Evolutionary conservation across 2,888 invertebrate species (phyloP).

Genomic region (Schizotus pectinicornis): DNA sequence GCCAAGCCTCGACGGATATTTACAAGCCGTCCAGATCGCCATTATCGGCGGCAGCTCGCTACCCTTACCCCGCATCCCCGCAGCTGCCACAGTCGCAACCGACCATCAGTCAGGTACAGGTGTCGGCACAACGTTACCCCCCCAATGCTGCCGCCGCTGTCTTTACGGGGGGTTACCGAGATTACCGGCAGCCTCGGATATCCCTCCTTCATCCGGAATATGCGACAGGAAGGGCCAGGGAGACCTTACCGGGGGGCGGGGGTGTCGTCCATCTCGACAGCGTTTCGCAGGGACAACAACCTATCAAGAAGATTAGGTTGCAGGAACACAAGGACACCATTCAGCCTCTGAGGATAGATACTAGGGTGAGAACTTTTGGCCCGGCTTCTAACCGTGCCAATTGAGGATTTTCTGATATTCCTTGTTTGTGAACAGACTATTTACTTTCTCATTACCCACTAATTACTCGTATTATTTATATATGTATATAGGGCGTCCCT

Average conservation of each 20-base stretch:
- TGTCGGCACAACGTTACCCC: conserved; percentile 45
- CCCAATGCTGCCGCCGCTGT: conserved; percentile 61
- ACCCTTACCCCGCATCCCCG: conserved; percentile 60
- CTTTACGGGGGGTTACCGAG: conserved; percentile 62
- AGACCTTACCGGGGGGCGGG: conserved; percentile 35
- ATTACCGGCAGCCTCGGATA: conserved; percentile 66
- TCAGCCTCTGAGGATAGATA: conserved; percentile 70
- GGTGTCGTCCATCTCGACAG: conserved; percentile 37
- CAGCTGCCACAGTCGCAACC: conserved; percentile 58
- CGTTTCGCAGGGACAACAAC: conserved; percentile 60
- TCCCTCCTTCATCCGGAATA: conserved; percentile 68
- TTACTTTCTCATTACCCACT: no score
- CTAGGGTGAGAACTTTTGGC: conserved; percentile 57
- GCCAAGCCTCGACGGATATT: conserved; percentile 44
- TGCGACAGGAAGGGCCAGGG: conserved; percentile 44
- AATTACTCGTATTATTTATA: no score
- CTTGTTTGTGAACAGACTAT: no score
- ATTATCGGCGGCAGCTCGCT: conserved; percentile 59
- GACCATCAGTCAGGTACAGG: conserved; percentile 55
- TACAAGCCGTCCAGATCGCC: conserved; percentile 58
- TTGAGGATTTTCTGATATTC: conserved; percentile 1
- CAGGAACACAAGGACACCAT: conserved; percentile 62
- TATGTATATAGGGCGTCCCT: no score
- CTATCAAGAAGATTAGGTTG: conserved; percentile 73
- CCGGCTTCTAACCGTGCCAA: no score